Conservation (phyloP, 1,140 invertebrate species). For the Mycetomoellerius zeteki region DNA sequence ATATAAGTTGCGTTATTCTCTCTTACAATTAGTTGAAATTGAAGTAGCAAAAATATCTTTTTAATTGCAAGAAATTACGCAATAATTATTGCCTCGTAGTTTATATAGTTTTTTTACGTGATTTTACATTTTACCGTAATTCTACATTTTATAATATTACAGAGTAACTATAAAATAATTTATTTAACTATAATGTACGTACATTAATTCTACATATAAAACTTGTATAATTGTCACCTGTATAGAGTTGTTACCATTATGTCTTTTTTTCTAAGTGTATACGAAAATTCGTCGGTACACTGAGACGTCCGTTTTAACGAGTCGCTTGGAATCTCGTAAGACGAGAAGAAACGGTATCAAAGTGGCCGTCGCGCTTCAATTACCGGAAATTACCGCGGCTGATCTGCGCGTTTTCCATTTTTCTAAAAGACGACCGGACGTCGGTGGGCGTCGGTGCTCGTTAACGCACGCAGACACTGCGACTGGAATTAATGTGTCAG, state of each 20-base stretch:
- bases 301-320: background rate
- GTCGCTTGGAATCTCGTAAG: slow-evolving; percentile 10
- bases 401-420: slow-evolving; percentile 30
- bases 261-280: too few relatives aligned
- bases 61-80: background rate
- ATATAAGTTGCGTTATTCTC: background rate
- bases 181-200: too few relatives aligned
- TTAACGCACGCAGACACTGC: slow-evolving; percentile 38
- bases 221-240: too few relatives aligned
- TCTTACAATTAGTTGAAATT: background rate
- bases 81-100: background rate
- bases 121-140: too few relatives aligned
- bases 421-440: slow-evolving; percentile 31
- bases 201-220: too few relatives aligned
- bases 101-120: background rate
- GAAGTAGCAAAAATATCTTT: background rate
- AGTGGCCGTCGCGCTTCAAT: slow-evolving; percentile 14
- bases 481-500: slow-evolving; percentile 55
- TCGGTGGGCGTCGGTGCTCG: slow-evolving; percentile 40
- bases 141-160: too few relatives aligned
- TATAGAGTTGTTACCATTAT: too few relatives aligned
- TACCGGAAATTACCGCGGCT: slow-evolving; percentile 33
- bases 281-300: background rate
- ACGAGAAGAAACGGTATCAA: background rate
- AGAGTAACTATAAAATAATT: too few relatives aligned